Conservation (phyloP, 1,140 invertebrate genomes). For the Steinernema khuongi region DNA sequence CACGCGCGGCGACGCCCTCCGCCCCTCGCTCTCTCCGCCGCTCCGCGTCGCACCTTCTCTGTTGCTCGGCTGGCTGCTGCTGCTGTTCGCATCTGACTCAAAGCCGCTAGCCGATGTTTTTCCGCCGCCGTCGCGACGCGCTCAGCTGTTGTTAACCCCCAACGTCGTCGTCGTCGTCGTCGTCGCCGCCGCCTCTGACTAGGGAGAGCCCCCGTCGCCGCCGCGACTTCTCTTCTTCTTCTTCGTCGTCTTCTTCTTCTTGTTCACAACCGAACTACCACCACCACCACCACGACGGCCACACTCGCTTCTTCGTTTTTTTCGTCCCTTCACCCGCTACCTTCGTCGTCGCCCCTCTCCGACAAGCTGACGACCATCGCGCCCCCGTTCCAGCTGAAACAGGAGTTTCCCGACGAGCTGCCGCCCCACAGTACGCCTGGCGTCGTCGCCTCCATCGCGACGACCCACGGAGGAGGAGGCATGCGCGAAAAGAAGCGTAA, state of each 20-base stretch:
- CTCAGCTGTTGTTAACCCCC: slow-evolving; percentile 12
- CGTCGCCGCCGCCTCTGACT: not conserved
- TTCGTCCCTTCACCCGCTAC: not conserved
- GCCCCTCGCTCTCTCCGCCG: not conserved
- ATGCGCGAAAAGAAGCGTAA: slow-evolving; percentile 8
- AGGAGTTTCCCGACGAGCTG: not conserved
- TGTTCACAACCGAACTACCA: slow-evolving; percentile 14
- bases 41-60: not conserved
- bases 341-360: not conserved
- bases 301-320: not conserved
- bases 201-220: not conserved
- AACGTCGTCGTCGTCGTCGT: not conserved
- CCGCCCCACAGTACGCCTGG: no score
- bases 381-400: not conserved
- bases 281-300: slow-evolving; percentile 1
- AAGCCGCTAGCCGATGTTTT: slow-evolving; percentile 10
- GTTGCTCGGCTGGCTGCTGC: not conserved
- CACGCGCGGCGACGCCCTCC: not conserved
- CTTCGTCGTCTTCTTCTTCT: no score
- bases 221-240: no score
- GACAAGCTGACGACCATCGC: not conserved
- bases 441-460: not conserved
- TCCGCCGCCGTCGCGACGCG: not conserved
- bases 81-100: not conserved
- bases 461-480: not conserved